phyloP scores from a whole-genome alignment of 2,797 vertebrate genomes.

The Mormyrus proboscirostris region DNA sequence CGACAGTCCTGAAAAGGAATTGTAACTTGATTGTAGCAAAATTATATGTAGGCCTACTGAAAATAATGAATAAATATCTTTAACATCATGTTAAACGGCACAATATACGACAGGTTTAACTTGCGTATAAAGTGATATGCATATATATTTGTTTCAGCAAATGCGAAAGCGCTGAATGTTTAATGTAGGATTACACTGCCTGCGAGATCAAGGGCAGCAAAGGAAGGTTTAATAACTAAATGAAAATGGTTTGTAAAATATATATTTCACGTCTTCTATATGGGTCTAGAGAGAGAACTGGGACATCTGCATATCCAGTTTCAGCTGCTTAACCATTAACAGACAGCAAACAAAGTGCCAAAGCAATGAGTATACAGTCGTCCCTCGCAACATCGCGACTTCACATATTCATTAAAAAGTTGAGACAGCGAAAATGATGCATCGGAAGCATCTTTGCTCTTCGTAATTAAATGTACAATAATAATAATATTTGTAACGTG shows the following conservation, averaged over 20 bases:
- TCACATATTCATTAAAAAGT: no score
- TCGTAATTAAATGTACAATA: no score
- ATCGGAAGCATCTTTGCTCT: no score
- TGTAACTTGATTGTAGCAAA: background rate
- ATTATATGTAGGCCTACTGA: background rate
- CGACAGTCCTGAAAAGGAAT: background rate
- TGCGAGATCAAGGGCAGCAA: background rate
- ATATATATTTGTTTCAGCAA: background rate
- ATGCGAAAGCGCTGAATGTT: background rate
- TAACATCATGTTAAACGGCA: background rate
- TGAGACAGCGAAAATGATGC: no score
- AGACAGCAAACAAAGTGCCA: background rate
- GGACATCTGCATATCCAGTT: background rate
- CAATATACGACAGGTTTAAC: background rate
- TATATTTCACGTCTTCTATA: background rate
- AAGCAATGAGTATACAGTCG: no score
- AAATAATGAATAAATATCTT: background rate
- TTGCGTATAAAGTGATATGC: background rate
- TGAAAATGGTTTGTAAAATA: background rate
- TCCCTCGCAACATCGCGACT: no score
- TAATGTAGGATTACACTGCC: background rate
- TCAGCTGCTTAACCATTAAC: background rate
- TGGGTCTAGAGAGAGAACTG: background rate
- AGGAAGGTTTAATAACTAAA: background rate
- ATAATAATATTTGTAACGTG: no score